Conservation (phyloP, 2,113 vertebrate genomes). For the Vanacampus margaritifer region DNA sequence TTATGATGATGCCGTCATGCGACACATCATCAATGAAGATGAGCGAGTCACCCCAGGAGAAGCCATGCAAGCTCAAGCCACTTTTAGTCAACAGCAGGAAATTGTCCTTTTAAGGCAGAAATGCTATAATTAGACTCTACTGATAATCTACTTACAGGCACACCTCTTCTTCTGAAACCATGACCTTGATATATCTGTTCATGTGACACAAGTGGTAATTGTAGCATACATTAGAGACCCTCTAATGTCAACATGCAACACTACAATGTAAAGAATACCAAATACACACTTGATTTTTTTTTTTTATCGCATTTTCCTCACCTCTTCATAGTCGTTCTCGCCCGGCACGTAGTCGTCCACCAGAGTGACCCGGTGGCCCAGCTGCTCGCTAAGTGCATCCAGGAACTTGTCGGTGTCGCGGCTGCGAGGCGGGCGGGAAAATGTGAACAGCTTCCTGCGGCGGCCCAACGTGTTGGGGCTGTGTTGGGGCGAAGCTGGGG, state of each 20-base stretch:
- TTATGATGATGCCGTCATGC: neutral
- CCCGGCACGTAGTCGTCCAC: constrained; percentile 86
- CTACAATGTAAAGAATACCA: constrained; percentile 16
- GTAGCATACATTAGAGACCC: constrained; percentile 47
- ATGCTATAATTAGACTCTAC: constrained; percentile 26
- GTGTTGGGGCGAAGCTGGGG: constrained; percentile 79
- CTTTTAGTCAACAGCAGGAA: neutral
- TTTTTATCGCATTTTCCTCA: constrained; percentile 46
- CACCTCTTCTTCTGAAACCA: constrained; percentile 65
- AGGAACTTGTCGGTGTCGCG: constrained; percentile 92
- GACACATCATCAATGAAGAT: neutral
- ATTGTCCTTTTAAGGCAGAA: neutral
- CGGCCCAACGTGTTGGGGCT: constrained; percentile 75
- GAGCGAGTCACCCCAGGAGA: no score
- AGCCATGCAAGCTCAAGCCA: neutral
- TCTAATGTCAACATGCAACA: constrained; percentile 46
- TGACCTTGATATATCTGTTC: constrained; percentile 64
- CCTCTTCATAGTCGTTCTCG: constrained; percentile 97
- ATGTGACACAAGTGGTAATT: constrained; percentile 63
- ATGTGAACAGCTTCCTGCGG: constrained; percentile 89
- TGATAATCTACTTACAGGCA: constrained; percentile 56
- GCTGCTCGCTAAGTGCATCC: constrained; percentile 89
- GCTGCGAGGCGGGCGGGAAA: constrained; percentile 85
- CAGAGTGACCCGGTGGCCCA: constrained; percentile 85
- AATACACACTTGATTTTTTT: constrained; percentile 3